These are phyloP conservation scores for Agrochola lychnidis DNA, from an alignment of 2,888 invertebrate genomes.

Conservation along the genomic window DNA sequence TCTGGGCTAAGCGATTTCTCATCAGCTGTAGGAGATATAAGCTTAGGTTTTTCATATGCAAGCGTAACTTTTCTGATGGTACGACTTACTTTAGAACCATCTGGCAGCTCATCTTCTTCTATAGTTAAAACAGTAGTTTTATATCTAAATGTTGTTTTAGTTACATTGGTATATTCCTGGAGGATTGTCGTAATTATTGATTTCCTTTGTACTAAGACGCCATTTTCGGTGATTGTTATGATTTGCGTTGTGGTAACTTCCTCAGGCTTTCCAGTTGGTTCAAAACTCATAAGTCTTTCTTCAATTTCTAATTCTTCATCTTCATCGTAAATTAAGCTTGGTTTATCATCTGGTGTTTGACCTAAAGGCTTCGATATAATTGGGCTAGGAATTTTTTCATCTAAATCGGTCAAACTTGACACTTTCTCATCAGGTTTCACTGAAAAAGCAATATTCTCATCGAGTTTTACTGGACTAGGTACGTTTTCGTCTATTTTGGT, in stretches of 20 bases:
- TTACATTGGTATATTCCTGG: slow-evolving; percentile 63
- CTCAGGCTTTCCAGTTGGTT: slow-evolving; percentile 54
- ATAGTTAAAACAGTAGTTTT: slow-evolving; percentile 60
- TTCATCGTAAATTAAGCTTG: slow-evolving; percentile 55
- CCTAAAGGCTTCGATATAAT: background rate
- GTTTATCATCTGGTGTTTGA: slow-evolving; percentile 29
- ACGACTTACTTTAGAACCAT: slow-evolving; percentile 49
- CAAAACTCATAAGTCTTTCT: slow-evolving; percentile 64
- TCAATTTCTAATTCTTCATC: slow-evolving; percentile 62
- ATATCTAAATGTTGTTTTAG: slow-evolving; percentile 49
- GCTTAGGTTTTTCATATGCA: slow-evolving; percentile 55
- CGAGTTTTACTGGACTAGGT: background rate
- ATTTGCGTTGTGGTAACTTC: slow-evolving; percentile 38
- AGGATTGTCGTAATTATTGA: slow-evolving; percentile 46
- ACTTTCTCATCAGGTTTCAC: background rate
- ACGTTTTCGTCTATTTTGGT: slow-evolving; percentile 52
- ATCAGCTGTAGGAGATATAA: background rate
- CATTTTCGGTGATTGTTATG: slow-evolving; percentile 39
- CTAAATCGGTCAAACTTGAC: background rate
- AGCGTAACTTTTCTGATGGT: slow-evolving; percentile 57
- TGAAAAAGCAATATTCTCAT: background rate
- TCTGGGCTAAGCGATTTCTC: slow-evolving; percentile 77
- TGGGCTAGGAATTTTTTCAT: slow-evolving; percentile 14
- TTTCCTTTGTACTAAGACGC: slow-evolving; percentile 43
- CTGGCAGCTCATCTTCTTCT: slow-evolving; percentile 64